Base-by-base conservation (phyloP, 2,888 invertebrate genomes). In the Erebia aethiops region DNA sequence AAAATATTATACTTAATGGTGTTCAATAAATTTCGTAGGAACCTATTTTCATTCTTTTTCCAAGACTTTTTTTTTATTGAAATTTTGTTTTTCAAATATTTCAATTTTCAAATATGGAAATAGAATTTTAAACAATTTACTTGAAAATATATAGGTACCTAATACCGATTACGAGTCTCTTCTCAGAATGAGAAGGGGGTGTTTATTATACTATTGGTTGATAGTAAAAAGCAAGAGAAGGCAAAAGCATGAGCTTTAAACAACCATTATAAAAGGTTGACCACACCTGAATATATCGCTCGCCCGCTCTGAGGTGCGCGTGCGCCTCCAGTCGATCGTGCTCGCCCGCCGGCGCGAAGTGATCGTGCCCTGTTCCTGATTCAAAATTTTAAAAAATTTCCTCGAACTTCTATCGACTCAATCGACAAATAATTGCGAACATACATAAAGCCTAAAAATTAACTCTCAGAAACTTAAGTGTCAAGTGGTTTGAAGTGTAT, bases 251-350 rank as follows among this genome's bases (percentile, higher is more conserved):
- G 26, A 56, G 43, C 21, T 68, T 63, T 60, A 43, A 1, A 35
- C 35, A 49, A 21, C 35, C 18, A 58, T 68, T 11, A 43, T n/a
- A 54, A 71, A 91, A 86, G 79, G 90, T 91, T 91, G 78, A 1
- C 71, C 7, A 76, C 76, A 69, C 80, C 89, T 86, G 84, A 72
- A 73, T 81, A 81, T 78, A 81, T 81, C 83, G 79, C 82, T 81
- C 84, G 83, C 81, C 82, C 81, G 83, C 74, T 83, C 80, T 72
- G 83, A 85, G 84, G 75, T 88, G 91, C 92, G 92, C 90, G 82
- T 84, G 90, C 89, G 90, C 83, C 82, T 80, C 83, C 91, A 92
- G 92, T 92, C 89, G 85, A 82, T 87, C 88, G 90, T 86, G 89
- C 81, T 83, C 87, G 81, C 81, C 83, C 86, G 84, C 81, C 85